Conservation (phyloP, 2,888 invertebrate species). For the Conus canariensis region DNA sequence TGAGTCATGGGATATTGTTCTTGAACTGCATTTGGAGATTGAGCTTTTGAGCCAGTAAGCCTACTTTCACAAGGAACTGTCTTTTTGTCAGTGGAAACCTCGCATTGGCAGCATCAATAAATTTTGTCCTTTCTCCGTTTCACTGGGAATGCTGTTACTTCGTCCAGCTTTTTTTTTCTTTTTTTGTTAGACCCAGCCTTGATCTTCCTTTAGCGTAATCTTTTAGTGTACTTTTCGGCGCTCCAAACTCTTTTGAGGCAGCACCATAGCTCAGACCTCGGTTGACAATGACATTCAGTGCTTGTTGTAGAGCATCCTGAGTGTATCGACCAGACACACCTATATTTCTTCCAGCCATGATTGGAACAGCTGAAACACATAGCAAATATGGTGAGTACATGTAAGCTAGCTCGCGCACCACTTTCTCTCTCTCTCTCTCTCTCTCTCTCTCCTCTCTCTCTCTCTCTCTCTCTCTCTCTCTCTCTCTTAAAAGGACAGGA, state of each 20-base stretch:
- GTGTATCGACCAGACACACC: neutral
- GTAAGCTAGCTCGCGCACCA: too few relatives aligned
- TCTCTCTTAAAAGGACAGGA: too few relatives aligned
- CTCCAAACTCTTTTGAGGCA: neutral
- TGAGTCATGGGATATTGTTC: neutral
- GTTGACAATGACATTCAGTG: neutral
- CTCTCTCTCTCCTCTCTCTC: too few relatives aligned
- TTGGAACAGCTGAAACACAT: neutral
- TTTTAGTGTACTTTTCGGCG: neutral
- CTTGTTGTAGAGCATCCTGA: neutral
- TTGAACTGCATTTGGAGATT: conserved; percentile 1
- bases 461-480: too few relatives aligned
- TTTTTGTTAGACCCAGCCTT: neutral
- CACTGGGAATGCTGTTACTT: neutral
- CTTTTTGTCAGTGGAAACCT: conserved; percentile 11
- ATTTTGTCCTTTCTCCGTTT: neutral
- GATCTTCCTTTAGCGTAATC: neutral
- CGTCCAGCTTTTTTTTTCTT: neutral
- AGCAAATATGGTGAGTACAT: neutral
- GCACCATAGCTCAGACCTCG: neutral
- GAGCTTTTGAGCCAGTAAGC: neutral
- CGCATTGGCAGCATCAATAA: neutral
- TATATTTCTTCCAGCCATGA: neutral
- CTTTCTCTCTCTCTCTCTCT: too few relatives aligned
- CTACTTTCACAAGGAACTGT: conserved; percentile 9